A percentile compares a stretch with the other conserved stretches of the same genome.
Conservation (phyloP, 2,113 vertebrate genomes). For the Telmatochromis sp. region DNA sequence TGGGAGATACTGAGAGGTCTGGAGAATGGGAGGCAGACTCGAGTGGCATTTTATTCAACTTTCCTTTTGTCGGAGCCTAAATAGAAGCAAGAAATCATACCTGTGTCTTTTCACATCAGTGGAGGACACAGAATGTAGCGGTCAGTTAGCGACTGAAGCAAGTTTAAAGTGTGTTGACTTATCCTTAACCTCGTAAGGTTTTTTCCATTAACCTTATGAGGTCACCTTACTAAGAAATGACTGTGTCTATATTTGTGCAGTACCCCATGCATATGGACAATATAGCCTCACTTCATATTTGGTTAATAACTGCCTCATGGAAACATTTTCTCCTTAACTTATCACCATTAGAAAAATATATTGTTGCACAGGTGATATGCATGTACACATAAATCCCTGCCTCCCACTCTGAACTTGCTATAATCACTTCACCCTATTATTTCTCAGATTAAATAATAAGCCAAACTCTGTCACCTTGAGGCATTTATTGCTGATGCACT, state of each 20-base stretch:
- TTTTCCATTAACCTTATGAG: neutral
- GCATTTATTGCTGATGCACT: conserved; percentile 6
- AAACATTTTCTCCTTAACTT: neutral
- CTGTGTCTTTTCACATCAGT: neutral
- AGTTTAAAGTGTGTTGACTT: neutral
- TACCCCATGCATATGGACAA: neutral
- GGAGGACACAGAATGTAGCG: neutral
- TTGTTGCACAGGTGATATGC: neutral
- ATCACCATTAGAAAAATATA: neutral
- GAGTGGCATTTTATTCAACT: neutral
- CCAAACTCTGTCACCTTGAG: neutral
- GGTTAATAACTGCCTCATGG: neutral
- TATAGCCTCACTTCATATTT: neutral
- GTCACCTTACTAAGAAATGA: neutral
- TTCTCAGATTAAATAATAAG: neutral
- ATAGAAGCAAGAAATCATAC: neutral
- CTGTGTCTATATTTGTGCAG: neutral
- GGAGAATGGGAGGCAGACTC: neutral
- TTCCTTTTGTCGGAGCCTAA: neutral
- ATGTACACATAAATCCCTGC: neutral
- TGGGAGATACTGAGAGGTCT: neutral
- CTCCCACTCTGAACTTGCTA: neutral
- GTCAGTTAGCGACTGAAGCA: neutral
- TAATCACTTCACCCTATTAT: neutral
- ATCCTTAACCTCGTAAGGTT: neutral